phyloP scores from a whole-genome alignment of 2,888 invertebrate species.

The Chloromyia formosa region DNA sequence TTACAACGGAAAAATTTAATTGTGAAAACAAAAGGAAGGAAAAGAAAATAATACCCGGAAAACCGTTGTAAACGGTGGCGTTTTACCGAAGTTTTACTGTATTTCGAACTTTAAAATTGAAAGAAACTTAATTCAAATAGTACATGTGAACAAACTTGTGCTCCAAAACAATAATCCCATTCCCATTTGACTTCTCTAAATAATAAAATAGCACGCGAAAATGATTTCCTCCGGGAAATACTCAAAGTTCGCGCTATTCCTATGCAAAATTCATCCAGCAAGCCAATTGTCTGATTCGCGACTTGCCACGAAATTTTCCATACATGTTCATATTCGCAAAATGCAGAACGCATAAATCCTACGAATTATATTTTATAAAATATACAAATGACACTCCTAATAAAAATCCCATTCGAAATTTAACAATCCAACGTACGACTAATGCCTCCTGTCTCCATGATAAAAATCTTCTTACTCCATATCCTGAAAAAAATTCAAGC shows the following conservation, averaged over 20 bases:
- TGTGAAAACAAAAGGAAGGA: too few relatives aligned
- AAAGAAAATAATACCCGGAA: too few relatives aligned
- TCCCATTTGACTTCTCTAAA: too few relatives aligned
- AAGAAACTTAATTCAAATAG: too few relatives aligned
- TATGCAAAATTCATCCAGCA: conserved; percentile 9
- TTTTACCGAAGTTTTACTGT: too few relatives aligned
- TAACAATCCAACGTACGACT: not conserved
- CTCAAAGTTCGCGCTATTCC: not conserved
- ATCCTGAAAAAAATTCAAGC: not conserved
- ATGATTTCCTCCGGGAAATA: conserved; percentile 8
- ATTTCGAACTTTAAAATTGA: too few relatives aligned
- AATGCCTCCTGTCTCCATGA: conserved; percentile 11
- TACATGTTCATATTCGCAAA: not conserved
- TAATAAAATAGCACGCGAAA: too few relatives aligned
- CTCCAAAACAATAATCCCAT: too few relatives aligned
- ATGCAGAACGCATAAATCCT: not conserved
- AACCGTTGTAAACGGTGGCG: too few relatives aligned
- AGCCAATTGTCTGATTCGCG: not conserved
- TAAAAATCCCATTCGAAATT: conserved; percentile 14
- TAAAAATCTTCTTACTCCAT: not conserved
- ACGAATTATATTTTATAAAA: conserved; percentile 4
- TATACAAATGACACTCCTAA: conserved; percentile 23
- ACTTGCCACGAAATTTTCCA: not conserved
- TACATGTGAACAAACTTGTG: too few relatives aligned
- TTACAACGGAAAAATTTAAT: too few relatives aligned